Percentiles rank a stretch among this genome's conserved stretches.
phyloP scores from a whole-genome alignment of 2,113 vertebrate genomes.

The Ictidomys tridecemlineatus region DNA sequence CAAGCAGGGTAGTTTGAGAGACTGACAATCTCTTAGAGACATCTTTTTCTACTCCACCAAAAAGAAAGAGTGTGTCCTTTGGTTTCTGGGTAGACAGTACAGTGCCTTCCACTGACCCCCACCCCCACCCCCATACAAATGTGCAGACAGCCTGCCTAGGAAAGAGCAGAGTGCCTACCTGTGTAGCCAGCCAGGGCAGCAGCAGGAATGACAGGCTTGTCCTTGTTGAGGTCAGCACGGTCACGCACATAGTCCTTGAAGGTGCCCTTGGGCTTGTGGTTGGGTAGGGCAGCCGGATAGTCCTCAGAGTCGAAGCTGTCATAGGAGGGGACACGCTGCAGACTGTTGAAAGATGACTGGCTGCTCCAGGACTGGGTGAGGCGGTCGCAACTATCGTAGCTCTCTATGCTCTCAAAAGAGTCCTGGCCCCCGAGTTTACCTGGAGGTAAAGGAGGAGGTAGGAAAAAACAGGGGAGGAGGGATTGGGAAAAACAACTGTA shows the following conservation, averaged over 20 bases:
- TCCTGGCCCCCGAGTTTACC: conserved; percentile 98
- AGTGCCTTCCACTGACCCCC: neutral
- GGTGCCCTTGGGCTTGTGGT: conserved; percentile 98
- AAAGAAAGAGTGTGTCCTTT: neutral
- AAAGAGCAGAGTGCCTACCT: conserved; percentile 87
- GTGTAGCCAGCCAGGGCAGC: conserved; percentile 98
- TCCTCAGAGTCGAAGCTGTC: conserved; percentile 99
- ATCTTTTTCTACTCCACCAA: neutral
- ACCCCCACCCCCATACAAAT: neutral
- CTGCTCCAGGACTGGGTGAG: conserved; percentile 99
- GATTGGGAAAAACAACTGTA: conserved; percentile 77
- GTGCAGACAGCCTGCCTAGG: neutral
- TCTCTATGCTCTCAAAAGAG: conserved; percentile 99
- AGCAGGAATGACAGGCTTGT: conserved; percentile 98
- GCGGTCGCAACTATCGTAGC: conserved; percentile 97
- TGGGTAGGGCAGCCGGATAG: conserved; percentile 94
- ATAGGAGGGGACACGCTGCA: conserved; percentile 98
- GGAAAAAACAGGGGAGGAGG: conserved; percentile 65
- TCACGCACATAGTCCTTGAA: conserved; percentile 99
- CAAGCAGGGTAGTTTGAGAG: neutral
- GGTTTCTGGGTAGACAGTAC: neutral
- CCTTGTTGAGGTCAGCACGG: conserved; percentile 98
- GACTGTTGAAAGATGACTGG: conserved; percentile 98
- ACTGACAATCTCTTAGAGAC: neutral
- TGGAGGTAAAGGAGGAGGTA: conserved; percentile 77